Evolutionary conservation across 1,140 invertebrate species (phyloP), one percentile per base, ranked within the genome.

Genomic region (Leptinotarsa lineolata): DNA sequence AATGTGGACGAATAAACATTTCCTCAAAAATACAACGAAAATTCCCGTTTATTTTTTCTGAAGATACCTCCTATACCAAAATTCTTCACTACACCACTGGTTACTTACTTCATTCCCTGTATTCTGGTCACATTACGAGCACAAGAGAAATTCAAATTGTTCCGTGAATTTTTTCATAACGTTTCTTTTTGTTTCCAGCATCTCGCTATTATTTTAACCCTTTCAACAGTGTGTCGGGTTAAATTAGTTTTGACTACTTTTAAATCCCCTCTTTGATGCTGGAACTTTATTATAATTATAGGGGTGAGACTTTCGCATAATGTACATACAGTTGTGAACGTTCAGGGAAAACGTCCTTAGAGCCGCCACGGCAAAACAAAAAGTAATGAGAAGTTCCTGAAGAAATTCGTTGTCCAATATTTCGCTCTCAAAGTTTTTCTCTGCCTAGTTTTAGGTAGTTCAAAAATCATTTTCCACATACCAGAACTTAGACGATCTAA

Each of bases 201-300:
- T 68, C 67, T 68, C 44, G 67, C 67, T 68, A 54, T 68, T 68
- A 68, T 68, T 68, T 68, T 68, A 45, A 22, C 46, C 67, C 67
- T 45, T 58, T 13, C 20, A 24, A 20, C 30, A 45, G n/a, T 46
- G 30, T 68, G 67, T 20, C n/a, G 22, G 44, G 20, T 54, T 46
- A 68, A 68, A 45, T 68, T 46, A 21, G 39, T 68, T 58, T 68
- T 58, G 48, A 68, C 67, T 68, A 68, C 67, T 68, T 68, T 66
- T 68, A 24, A 68, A 54, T 58, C 44, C 67, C 67, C 44, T 54
- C 48, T 58, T 54, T 68, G 48, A 54, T 48, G n/a, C 8, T 13
- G 18, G 67, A 45, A 45, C 67, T 68, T 68, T 68, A 68, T 68
- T 68, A 68, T 68, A 68, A 68, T 68, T 68, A 68, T 54, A 68